phyloP scores from a whole-genome alignment of 2,888 invertebrate species.

The Stomorhina lunata region DNA sequence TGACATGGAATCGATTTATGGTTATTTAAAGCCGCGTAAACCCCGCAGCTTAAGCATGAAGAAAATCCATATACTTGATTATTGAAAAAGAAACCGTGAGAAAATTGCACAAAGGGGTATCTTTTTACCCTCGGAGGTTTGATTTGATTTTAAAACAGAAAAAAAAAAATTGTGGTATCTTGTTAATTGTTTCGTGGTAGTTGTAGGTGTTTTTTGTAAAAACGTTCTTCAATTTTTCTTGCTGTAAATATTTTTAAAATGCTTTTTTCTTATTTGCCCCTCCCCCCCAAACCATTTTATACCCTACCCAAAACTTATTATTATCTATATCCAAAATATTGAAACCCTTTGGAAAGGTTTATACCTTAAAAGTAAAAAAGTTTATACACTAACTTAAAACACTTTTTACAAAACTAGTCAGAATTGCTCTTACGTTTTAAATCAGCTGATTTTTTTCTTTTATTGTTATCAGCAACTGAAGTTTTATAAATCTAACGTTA shows the following conservation, averaged over 20 bases:
- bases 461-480: no score
- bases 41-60: conserved; percentile 79
- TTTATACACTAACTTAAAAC: neutral
- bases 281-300: neutral
- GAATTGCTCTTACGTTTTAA: conserved; percentile 42
- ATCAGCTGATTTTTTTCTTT: no score
- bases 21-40: conserved; percentile 79
- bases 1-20: conserved; percentile 80
- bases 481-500: no score
- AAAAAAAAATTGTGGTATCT: conserved; percentile 20
- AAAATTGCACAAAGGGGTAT: conserved; percentile 15
- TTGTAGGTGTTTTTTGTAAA: conserved; percentile 32
- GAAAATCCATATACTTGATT: conserved; percentile 78
- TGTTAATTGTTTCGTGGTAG: conserved; percentile 24
- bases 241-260: conserved; percentile 65
- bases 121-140: conserved; percentile 58
- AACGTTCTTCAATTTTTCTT: neutral
- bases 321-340: neutral
- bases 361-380: no score
- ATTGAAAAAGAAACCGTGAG: conserved; percentile 69
- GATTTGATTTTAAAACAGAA: conserved; percentile 29
- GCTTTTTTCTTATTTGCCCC: conserved; percentile 35
- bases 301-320: neutral
- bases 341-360: conserved; percentile 34
- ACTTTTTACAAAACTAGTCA: neutral